Base-by-base conservation (phyloP, 23 tunicate species). In the Ciona savignyi region DNA sequence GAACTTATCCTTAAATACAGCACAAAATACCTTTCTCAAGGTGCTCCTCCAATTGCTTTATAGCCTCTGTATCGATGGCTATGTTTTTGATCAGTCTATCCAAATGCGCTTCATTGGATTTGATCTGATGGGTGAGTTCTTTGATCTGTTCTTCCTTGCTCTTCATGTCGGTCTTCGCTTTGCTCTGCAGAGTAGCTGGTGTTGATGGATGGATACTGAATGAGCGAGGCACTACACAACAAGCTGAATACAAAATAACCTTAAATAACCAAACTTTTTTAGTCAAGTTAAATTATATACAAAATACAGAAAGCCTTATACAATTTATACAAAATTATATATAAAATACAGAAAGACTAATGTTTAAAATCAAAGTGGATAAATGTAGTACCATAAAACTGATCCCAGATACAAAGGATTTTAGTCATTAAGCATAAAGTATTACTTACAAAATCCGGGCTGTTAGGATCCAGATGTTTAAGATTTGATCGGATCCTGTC, bases 51-150 rank as follows among this genome's bases (percentile, higher is more conserved):
- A 91, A 71, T 69, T 74, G 60, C 62, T 80, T 91, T 25, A 91
- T 91, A 34, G 80, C 80, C 64, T 91, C 97, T 4, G 97, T 84
- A 56, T 91, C 97, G 2, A 91, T 81, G 28, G 97, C 91, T 0
- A 82, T 91, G 66, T 62, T 91, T 74, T 91, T 91, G 60, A 91
- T 30, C 67, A 91, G 31, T 0, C 60, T 62, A 29, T 91, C 80
- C 48, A 91, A 64, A 26, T 69, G 74, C 4, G 30, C 24, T 74
- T 91, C 97, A 65, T 91, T 91, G 2, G 84, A 75, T 66, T 62
- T 73, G 49, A 91, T 84, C 33, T 72, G 86, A 0, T 80, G 66
- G 6, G 80, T 74, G 3, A 91, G 67, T 3, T 80, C 91, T 4
- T 62, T 70, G 25, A 80, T 72, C 51, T 77, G 72, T 33, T 81